Evolutionary conservation across 2,113 vertebrate species (phyloP).

Genomic region (Nansenia antarctica): DNA sequence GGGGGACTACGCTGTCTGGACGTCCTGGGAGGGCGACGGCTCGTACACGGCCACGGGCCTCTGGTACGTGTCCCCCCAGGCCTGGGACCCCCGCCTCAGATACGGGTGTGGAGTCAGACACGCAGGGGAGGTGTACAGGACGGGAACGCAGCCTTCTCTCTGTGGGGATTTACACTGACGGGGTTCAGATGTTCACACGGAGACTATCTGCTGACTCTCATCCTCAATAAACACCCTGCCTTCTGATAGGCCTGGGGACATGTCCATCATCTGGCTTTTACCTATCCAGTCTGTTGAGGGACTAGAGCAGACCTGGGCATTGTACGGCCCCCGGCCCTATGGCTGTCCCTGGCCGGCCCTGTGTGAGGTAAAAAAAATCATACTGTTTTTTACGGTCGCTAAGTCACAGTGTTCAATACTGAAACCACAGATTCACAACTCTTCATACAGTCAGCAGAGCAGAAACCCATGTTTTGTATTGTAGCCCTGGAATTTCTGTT

Average conservation of each 20-base stretch:
- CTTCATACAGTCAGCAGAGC: too few relatives aligned
- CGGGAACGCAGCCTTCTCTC: neutral
- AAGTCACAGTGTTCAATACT: too few relatives aligned
- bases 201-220: neutral
- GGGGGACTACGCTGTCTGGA: neutral
- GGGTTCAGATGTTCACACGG: neutral
- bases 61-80: slow-evolving; percentile 5
- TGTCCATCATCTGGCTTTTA: neutral
- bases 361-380: too few relatives aligned
- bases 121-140: slow-evolving; percentile 3
- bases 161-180: too few relatives aligned
- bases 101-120: slow-evolving; percentile 41
- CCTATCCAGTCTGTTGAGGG: neutral
- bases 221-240: neutral
- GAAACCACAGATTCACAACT: too few relatives aligned
- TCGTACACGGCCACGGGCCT: slow-evolving; percentile 33
- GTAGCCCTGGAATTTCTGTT: too few relatives aligned
- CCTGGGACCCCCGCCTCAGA: slow-evolving; percentile 16
- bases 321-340: too few relatives aligned
- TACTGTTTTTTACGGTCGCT: too few relatives aligned
- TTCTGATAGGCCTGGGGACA: too few relatives aligned
- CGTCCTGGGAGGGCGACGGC: slow-evolving; percentile 20
- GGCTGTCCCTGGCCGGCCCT: too few relatives aligned
- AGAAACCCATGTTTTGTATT: too few relatives aligned
- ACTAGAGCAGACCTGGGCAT: too few relatives aligned